phyloP scores from a whole-genome alignment of 2,113 vertebrate genomes.

The Xiphophorus hellerii region DNA sequence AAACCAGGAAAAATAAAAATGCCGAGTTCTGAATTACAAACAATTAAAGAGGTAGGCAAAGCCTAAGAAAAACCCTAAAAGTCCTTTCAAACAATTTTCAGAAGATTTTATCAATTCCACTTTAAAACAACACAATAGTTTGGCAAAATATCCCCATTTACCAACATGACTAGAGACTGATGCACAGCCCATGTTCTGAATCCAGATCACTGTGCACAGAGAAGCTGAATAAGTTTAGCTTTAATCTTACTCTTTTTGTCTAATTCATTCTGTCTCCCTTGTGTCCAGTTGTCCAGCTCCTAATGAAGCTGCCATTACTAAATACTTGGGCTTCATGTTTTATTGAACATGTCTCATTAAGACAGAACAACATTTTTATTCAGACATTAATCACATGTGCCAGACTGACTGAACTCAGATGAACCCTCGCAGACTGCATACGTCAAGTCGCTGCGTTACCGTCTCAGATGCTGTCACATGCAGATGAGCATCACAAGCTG shows the following conservation, averaged over 20 bases:
- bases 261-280: background rate
- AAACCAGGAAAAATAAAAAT: background rate
- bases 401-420: conserved; percentile 16
- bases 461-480: conserved; percentile 12
- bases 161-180: background rate
- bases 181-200: background rate
- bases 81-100: background rate
- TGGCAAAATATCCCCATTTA: background rate
- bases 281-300: background rate
- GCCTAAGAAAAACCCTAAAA: background rate
- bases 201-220: background rate
- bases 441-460: conserved; percentile 18
- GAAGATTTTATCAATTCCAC: background rate
- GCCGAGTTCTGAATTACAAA: background rate
- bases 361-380: conserved; percentile 8
- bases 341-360: conserved; percentile 16
- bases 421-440: background rate
- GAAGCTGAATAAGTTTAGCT: background rate
- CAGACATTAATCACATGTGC: conserved; percentile 20
- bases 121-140: background rate
- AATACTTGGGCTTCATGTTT: background rate
- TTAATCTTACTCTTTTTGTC: background rate
- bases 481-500: conserved; percentile 12
- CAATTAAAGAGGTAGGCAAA: background rate
- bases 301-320: background rate